Evolutionary conservation across 1,140 invertebrate species (phyloP), one percentile per base, ranked within the genome.

Genomic region (Coptotermes formosanus): DNA sequence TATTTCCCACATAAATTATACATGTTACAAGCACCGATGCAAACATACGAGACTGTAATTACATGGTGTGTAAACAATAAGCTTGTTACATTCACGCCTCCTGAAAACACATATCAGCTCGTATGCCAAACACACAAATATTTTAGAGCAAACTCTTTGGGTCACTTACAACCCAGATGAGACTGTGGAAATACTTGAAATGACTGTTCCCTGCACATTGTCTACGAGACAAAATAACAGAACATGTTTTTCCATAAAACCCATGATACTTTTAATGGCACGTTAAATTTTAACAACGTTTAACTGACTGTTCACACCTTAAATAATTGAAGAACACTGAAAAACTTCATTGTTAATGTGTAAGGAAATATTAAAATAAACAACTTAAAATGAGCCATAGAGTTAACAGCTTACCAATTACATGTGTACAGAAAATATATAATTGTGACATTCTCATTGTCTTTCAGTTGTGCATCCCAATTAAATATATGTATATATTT

Each of bases 401-500:
- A 25, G n/a, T 75, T 30, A 75, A 75, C 19, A 55, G 52, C 52
- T 19, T 55, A 75, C 30, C 64, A 1, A 75, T n/a, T 75, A 30
- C n/a, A 75, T 75, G 25, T 21, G 19, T 30, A 75, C 64, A n/a
- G 25, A 75, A 75, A 75, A 75, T 75, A 75, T 30, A 25, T 75
- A 75, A 9, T 30, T 30, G 30, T 30, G 2, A 55, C 14, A 16
- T 19, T 55, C 21, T 55, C 52, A 55, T 30, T 75, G 64, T n/a
- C 64, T n/a, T 12, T 30, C n/a, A 25, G n/a, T 75, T 75, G 64
- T 75, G 64, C 64, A 75, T 75, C 64, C 64, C 25, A 75, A 75
- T 75, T 75, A 75, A n/a, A 75, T 30, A 75, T 75, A 75, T 75
- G 25, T 75, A 75, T 75, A 75, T 75, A 75, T 30, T 75, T 75